Base-by-base conservation (phyloP, 2,113 vertebrate species). In the Podiceps cristatus region DNA sequence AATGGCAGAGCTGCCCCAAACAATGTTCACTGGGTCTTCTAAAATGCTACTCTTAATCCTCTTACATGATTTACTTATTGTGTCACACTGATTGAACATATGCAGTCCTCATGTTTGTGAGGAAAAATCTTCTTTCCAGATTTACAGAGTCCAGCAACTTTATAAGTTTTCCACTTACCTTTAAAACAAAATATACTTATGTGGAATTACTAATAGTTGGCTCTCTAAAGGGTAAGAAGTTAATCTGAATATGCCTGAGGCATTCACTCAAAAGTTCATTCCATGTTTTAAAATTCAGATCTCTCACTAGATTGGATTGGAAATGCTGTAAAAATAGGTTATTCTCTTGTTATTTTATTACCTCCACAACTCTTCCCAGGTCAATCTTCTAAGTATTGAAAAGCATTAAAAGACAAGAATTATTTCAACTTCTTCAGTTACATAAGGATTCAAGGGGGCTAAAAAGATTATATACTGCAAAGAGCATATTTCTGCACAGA, bases 141-240 rank as follows among this genome's bases (percentile, higher is more conserved):
- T 75, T 84, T 92, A 89, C 1, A 0, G 64, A 96, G 40, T 53
- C 33, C 24, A 93, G 35, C 40, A 93, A 60, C 40, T 71, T 87
- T 29, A 19, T 67, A 91, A 42, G 16, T 75, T 96, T 94, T 90
- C 62, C 45, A 76, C 89, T 91, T 93, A 71, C 19, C 53, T 87
- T 96, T 69, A 85, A 75, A 96, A 94, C 75, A 84, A 79, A 93
- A 91, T 10, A 69, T 44, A 93, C 76, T 67, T 73, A 60, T 18
- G 31, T 76, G 52, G 69, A 86, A 94, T 80, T 87, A 84, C 44
- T 72, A 95, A 89, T 5, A 94, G n/a, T 28, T 82, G 76, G 64
- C 9, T 64, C 40, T 72, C 69, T 84, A 72, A 79, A 56, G 66
- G 49, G 62, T 50, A 91, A 42, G 62, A 91, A 78, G 33, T 78